Conservation (phyloP, 2,888 invertebrate species). For the Ichneumoninae sp. region DNA sequence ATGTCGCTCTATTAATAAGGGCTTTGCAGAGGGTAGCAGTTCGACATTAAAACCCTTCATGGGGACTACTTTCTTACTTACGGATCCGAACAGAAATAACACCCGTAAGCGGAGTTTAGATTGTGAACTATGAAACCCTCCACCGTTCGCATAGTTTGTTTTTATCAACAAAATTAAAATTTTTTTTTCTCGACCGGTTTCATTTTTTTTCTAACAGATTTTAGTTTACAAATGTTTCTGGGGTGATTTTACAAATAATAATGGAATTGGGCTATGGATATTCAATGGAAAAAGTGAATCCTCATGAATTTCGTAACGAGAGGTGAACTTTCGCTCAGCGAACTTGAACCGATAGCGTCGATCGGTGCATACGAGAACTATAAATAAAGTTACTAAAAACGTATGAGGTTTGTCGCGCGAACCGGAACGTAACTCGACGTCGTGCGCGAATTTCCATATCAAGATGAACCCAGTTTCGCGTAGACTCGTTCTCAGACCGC, state of each 20-base stretch:
- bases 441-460: conserved; percentile 54
- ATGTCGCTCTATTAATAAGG: conserved; percentile 67
- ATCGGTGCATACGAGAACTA: not conserved
- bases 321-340: not conserved
- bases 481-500: conserved; percentile 32
- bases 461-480: conserved; percentile 55
- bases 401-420: conserved; percentile 24
- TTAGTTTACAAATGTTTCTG: not conserved
- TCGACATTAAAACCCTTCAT: not conserved
- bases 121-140: not conserved
- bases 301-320: not conserved
- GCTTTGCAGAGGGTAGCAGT: conserved; percentile 20
- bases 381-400: conserved; percentile 35
- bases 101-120: not conserved
- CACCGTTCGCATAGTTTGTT: not conserved
- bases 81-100: conserved; percentile 2
- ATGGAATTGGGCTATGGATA: not conserved
- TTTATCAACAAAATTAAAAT: not conserved
- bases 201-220: not conserved
- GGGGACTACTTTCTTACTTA: conserved; percentile 16
- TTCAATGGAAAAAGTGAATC: not conserved
- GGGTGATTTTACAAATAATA: not conserved
- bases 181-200: not conserved
- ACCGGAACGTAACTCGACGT: conserved; percentile 27
- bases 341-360: conserved; percentile 6